Evolutionary conservation across 1,140 invertebrate genomes (phyloP), one percentile per base, ranked within the genome.

Genomic region (Palaemon carinicauda): DNA sequence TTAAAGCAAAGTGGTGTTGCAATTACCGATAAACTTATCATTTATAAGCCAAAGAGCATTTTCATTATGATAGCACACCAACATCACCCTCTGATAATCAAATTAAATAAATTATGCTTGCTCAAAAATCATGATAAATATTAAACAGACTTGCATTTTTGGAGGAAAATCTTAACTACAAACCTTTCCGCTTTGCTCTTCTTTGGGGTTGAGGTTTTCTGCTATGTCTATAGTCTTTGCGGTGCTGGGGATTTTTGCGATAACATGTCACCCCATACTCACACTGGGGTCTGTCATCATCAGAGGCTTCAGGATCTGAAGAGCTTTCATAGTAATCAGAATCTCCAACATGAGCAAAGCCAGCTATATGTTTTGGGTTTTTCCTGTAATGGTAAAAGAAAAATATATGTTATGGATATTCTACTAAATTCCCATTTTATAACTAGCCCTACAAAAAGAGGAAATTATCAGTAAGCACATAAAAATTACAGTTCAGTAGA

Each of bases 221-320:
- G 3, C 91, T 91, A 88, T 94, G 93, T 88, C 92, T 93, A 81
- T 90, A 93, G 21, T 93, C 89, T 81, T 88, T 83, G 81, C 90
- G 91, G 82, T 94, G 93, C 17, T 92, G 90, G 14, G 90, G 89
- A 90, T 94, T 93, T 80, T 91, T 92, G 41, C 93, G 91, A 89
- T 93, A 93, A 89, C 93, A 94, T 14, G 88, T 80, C 14, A 90
- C 87, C 14, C 94, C 93, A 87, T 92, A 94, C 24, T 91, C 91
- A 90, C 93, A 94, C 81, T 92, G 90, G 12, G 93, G 91, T 71
- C 92, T 91, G 52, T 91, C 87, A 88, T 93, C 92, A 56, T 92
- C 90, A 17, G 90, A 85, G n/a, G 90, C 89, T 29, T 73, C 54
- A 14, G 56, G 1, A 71, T 87, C 89, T 4, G 41, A 54, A 29